Evolutionary conservation across 2,797 vertebrate species (phyloP).

Genomic region (Rhinella marina): DNA sequence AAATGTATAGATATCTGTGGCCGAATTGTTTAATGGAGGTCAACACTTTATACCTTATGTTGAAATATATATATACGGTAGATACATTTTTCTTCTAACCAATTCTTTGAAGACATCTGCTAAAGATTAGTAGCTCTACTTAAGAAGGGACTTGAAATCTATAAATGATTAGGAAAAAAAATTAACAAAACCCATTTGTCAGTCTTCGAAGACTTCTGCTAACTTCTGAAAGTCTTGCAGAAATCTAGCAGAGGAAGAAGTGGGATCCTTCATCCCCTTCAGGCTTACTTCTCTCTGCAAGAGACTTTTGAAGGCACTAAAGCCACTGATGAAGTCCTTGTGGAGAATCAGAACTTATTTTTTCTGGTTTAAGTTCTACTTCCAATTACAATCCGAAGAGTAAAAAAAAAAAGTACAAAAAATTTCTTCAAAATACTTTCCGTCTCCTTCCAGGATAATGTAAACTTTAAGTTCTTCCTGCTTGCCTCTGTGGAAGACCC

Average conservation of each 20-base stretch:
- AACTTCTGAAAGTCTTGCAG: background rate
- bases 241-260: background rate
- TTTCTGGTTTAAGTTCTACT: too few relatives aligned
- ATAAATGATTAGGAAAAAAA: background rate
- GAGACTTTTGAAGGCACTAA: too few relatives aligned
- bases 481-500: too few relatives aligned
- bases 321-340: too few relatives aligned
- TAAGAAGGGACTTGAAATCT: background rate
- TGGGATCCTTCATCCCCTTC: background rate
- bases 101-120: background rate
- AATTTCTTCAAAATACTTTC: too few relatives aligned
- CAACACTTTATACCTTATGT: background rate
- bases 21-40: background rate
- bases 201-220: background rate
- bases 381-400: too few relatives aligned
- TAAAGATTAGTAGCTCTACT: background rate
- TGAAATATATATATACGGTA: conserved; percentile 2
- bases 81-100: background rate
- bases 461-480: too few relatives aligned
- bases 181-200: background rate
- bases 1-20: background rate
- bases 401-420: too few relatives aligned
- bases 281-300: background rate
- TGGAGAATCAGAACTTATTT: too few relatives aligned
- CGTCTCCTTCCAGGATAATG: too few relatives aligned